Evolutionary conservation across 2,797 vertebrate species (phyloP).

Genomic region (Botia kubotai): DNA sequence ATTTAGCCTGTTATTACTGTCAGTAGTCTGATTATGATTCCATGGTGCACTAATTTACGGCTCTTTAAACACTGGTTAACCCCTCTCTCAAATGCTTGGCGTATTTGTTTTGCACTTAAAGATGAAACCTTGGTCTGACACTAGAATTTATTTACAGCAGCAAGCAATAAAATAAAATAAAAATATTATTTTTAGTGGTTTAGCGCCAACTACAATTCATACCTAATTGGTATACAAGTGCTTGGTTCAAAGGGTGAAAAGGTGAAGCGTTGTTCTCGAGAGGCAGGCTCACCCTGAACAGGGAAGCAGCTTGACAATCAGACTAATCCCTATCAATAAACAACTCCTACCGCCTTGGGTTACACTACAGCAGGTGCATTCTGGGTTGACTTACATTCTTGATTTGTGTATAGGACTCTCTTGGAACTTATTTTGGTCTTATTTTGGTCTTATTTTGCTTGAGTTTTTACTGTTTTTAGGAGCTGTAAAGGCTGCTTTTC

Average conservation of each 20-base stretch:
- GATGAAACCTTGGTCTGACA: background rate
- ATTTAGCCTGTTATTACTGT: constrained; percentile 63
- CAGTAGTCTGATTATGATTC: constrained; percentile 56
- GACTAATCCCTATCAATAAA: constrained; percentile 64
- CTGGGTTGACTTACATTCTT: constrained; percentile 20
- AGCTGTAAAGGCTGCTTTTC: no score
- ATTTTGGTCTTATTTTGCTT: background rate
- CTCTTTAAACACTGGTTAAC: constrained; percentile 18
- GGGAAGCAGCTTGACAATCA: constrained; percentile 64
- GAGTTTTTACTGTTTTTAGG: background rate
- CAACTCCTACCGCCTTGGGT: constrained; percentile 35
- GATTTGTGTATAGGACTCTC: background rate
- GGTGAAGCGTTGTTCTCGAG: constrained; percentile 62
- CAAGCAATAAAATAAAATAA: background rate
- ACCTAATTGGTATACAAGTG: constrained; percentile 10
- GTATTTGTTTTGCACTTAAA: background rate
- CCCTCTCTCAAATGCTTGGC: background rate
- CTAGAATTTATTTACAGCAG: background rate
- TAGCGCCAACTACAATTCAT: background rate
- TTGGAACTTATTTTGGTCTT: background rate
- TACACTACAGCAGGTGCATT: constrained; percentile 42
- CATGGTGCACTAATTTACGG: constrained; percentile 58
- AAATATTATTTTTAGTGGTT: background rate
- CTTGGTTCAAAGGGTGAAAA: constrained; percentile 65
- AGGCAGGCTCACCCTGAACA: constrained; percentile 34